phyloP scores from a whole-genome alignment of 1,140 invertebrate species.

The Eriocheir sinensis region DNA sequence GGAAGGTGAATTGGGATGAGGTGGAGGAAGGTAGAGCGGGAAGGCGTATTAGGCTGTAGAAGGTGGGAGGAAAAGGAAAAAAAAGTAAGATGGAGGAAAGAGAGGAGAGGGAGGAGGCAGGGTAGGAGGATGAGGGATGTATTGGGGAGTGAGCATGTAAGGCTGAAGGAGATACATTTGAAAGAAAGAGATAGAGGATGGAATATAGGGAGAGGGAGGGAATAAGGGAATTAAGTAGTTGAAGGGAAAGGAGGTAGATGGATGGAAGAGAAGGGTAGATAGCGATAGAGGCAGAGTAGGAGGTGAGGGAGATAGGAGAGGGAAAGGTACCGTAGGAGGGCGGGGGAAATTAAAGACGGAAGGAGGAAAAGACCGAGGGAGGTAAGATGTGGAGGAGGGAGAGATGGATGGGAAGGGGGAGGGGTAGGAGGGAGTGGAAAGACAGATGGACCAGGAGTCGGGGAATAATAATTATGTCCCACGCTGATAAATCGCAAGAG shows the following conservation, averaged over 20 bases:
- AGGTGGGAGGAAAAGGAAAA: not conserved
- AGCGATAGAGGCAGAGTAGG: not conserved
- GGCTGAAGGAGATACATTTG: not conserved
- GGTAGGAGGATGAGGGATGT: not conserved
- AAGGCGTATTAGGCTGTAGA: not conserved
- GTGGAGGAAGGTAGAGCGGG: too few relatives aligned
- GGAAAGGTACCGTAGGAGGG: too few relatives aligned
- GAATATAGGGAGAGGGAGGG: not conserved
- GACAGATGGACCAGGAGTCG: too few relatives aligned
- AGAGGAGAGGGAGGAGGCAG: not conserved
- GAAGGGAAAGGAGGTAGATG: not conserved
- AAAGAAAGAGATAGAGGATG: not conserved
- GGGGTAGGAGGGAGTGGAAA: not conserved
- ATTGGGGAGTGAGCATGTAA: not conserved
- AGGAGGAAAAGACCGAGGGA: too few relatives aligned
- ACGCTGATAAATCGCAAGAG: too few relatives aligned
- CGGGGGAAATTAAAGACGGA: not conserved
- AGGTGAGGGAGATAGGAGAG: not conserved
- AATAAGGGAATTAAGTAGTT: not conserved
- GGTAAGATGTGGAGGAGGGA: not conserved
- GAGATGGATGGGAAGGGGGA: conserved; percentile 6
- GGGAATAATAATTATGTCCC: too few relatives aligned
- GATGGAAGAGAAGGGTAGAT: not conserved
- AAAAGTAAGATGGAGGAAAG: not conserved
- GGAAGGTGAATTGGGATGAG: too few relatives aligned